These are phyloP conservation scores for Pocillopora verrucosa DNA, from an alignment of 64 coral and sea anemone genomes.

Conservation along the genomic window DNA sequence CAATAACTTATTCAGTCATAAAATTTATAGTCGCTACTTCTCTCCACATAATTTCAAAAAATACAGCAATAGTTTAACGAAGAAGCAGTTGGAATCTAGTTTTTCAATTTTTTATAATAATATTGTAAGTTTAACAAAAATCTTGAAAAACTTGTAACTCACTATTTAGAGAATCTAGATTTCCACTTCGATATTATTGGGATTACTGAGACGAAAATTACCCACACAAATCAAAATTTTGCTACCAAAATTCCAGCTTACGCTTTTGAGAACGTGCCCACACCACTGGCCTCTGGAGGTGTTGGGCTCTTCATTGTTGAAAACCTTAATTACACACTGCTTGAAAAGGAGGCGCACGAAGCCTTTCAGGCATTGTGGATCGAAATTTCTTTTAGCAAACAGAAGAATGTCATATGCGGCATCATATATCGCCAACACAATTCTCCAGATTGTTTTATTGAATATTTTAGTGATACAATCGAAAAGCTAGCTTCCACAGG, in stretches of 20 bases:
- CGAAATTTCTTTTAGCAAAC: slow-evolving; percentile 10
- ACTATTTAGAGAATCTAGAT: slow-evolving; percentile 22
- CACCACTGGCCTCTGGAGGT: slow-evolving; percentile 40
- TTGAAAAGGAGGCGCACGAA: slow-evolving; percentile 10
- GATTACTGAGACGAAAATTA: slow-evolving; percentile 16
- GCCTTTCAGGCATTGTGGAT: slow-evolving; percentile 46
- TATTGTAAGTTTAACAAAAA: slow-evolving; percentile 29
- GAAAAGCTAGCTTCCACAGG: no score
- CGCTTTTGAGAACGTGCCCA: slow-evolving; percentile 35
- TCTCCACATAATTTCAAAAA: no score
- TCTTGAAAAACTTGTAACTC: slow-evolving; percentile 32
- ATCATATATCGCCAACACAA: no score
- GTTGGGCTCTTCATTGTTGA: slow-evolving; percentile 37
- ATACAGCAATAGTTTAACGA: no score
- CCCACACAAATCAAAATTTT: not conserved
- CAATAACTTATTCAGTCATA: no score
- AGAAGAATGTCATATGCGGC: slow-evolving; percentile 9
- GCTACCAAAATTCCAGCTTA: slow-evolving; percentile 19
- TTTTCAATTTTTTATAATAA: no score
- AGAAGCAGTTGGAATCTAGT: no score
- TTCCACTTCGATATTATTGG: slow-evolving; percentile 35
- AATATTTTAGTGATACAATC: no score
- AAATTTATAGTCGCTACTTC: no score
- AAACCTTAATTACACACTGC: no score
- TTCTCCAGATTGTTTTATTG: no score